phyloP scores from a whole-genome alignment of 2,888 invertebrate species.

The Phyllotreta striolata region DNA sequence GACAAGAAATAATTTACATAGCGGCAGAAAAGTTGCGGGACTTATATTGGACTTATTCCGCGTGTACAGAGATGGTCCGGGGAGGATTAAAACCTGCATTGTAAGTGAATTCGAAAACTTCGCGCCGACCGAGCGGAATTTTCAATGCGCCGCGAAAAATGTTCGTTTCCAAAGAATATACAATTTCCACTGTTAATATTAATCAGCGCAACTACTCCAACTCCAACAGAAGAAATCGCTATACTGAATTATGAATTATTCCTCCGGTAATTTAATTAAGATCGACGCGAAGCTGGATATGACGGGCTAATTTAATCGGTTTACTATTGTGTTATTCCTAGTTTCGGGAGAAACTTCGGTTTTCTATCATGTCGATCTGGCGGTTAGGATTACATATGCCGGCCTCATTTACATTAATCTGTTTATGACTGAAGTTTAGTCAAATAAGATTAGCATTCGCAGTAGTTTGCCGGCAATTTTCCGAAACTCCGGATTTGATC shows the following conservation, averaged over 20 bases:
- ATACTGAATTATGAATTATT: no score
- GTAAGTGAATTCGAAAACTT: no score
- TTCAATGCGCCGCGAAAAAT: no score
- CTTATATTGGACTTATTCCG: constrained; percentile 36
- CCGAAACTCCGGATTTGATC: constrained; percentile 27
- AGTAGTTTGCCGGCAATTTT: constrained; percentile 24
- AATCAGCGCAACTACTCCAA: no score
- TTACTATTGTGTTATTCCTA: constrained; percentile 36
- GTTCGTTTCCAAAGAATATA: no score
- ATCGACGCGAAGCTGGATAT: constrained; percentile 27
- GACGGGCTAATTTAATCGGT: constrained; percentile 38
- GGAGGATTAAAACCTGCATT: no score
- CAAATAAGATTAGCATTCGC: constrained; percentile 32
- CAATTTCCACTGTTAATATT: no score
- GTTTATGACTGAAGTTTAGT: constrained; percentile 30
- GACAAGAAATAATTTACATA: constrained; percentile 46
- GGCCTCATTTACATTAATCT: constrained; percentile 32
- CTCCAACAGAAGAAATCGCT: no score
- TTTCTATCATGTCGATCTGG: constrained; percentile 36
- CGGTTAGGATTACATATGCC: constrained; percentile 33
- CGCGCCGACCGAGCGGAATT: no score
- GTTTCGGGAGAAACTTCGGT: constrained; percentile 34
- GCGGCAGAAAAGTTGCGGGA: constrained; percentile 39
- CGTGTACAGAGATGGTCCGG: constrained; percentile 13
- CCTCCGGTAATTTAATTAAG: no score